These are phyloP conservation scores for Aspidiotus destructor DNA, from an alignment of 2,888 invertebrate species.

Conservation along the genomic window DNA sequence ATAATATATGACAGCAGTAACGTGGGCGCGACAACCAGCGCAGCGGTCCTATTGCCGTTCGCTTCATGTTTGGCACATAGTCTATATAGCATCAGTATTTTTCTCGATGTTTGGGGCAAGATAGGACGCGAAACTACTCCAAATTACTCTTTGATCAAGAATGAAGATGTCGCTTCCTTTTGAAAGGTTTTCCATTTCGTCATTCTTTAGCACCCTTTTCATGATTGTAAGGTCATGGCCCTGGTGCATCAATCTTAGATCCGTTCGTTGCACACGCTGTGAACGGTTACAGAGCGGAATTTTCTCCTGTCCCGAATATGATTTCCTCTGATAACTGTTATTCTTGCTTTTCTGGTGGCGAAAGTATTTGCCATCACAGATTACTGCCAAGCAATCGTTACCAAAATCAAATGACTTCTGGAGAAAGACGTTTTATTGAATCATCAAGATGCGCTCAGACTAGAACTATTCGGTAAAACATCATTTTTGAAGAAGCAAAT, in stretches of 20 bases:
- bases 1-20: neutral
- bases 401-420: neutral
- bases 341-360: slow-evolving; percentile 36
- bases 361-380: slow-evolving; percentile 36
- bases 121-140: too few relatives aligned
- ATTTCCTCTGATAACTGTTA: slow-evolving; percentile 36
- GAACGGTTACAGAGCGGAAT: slow-evolving; percentile 38
- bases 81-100: too few relatives aligned
- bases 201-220: slow-evolving; percentile 35
- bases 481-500: too few relatives aligned
- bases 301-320: slow-evolving; percentile 37
- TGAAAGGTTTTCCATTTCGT: slow-evolving; percentile 34
- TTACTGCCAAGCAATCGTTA: neutral
- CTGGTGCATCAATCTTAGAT: slow-evolving; percentile 37
- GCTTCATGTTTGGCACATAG: neutral
- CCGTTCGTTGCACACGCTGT: too few relatives aligned
- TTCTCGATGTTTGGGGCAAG: too few relatives aligned
- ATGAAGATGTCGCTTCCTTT: slow-evolving; percentile 36
- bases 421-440: too few relatives aligned
- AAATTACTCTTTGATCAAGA: too few relatives aligned
- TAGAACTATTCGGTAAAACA: too few relatives aligned
- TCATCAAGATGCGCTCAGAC: too few relatives aligned
- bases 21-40: neutral
- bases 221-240: slow-evolving; percentile 38
- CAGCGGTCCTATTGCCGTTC: neutral